Base-by-base conservation (phyloP, 2,113 vertebrate genomes). In the Clarias macrocephalus region DNA sequence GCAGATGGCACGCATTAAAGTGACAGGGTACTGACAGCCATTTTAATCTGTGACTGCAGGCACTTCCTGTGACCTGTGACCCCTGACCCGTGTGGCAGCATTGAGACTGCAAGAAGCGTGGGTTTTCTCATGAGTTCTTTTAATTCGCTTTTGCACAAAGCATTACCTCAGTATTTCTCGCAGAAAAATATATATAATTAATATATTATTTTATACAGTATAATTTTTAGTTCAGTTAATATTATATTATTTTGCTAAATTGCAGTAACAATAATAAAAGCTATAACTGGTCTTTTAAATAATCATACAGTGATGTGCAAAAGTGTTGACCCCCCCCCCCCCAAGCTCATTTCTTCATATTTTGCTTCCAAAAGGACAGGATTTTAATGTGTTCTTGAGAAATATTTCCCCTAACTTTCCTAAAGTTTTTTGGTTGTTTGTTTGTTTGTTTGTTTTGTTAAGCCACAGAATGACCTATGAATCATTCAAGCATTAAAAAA, bases 41-140 rank as follows among this genome's bases (percentile, higher is more conserved):
- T 87, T 68, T 85, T 65, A 87, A 89, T 85, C 77, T 19, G 30
- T 68, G 72, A 83, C 56, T 88, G 68, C 83, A 83, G 79, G 83
- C 84, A 80, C 89, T 56, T 89, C 86, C 84, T 89, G 79, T 88
- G 63, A 85, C 83, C 84, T 68, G 18, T 86, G 52, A 82, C 66
- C 84, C 72, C 48, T 86, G 88, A 76, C 59, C 79, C 19, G 30
- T 59, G 25, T 5, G 12, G 28, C 11, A 57, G 48, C 75, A 52
- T 8, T 57, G 56, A 2, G 60, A 65, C 52, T 59, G 77, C 10
- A 80, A 59, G 28, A 80, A 30, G 28, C 12, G 56, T 6, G 4
- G 21, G 15, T 7, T 59, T 80, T 80, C 15, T 57, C 25, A 30
- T 79, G 25, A 9, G 76, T 30, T 28, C 16, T 16, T 57, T 76